Conservation (phyloP, 2,113 vertebrate genomes). For the Hoplias malabaricus region DNA sequence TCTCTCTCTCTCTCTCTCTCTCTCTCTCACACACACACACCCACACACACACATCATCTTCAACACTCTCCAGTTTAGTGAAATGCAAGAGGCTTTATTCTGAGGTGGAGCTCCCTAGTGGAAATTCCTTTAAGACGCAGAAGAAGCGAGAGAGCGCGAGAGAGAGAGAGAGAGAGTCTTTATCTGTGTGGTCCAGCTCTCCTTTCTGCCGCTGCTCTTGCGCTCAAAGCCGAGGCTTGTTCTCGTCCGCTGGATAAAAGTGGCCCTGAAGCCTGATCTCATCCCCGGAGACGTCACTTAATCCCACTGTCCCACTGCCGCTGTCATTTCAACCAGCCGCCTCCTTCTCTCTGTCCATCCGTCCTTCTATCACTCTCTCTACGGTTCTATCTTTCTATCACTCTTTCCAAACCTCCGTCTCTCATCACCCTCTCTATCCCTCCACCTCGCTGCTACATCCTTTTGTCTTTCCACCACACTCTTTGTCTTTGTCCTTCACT, state of each 20-base stretch:
- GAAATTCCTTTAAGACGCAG: conserved; percentile 44
- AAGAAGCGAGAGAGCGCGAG: conserved; percentile 21
- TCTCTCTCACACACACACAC: conserved; percentile 20
- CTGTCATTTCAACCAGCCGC: conserved; percentile 58
- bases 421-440: background rate
- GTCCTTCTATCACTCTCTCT: background rate
- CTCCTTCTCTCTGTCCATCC: conserved; percentile 42
- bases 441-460: background rate
- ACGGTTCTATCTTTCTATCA: background rate
- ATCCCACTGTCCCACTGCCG: conserved; percentile 72
- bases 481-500: background rate
- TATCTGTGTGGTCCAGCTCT: conserved; percentile 90
- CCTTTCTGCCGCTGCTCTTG: conserved; percentile 57
- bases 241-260: conserved; percentile 86
- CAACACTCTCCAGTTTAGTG: conserved; percentile 50
- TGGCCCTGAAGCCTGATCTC: conserved; percentile 85
- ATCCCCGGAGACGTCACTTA: conserved; percentile 86
- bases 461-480: background rate
- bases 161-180: conserved; percentile 75
- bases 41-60: conserved; percentile 26
- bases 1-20: conserved; percentile 4
- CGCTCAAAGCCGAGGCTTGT: conserved; percentile 88
- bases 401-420: conserved; percentile 7
- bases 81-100: conserved; percentile 68
- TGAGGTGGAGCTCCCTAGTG: conserved; percentile 67